phyloP scores from a whole-genome alignment of 2,888 invertebrate species.

The Julus scanicus region DNA sequence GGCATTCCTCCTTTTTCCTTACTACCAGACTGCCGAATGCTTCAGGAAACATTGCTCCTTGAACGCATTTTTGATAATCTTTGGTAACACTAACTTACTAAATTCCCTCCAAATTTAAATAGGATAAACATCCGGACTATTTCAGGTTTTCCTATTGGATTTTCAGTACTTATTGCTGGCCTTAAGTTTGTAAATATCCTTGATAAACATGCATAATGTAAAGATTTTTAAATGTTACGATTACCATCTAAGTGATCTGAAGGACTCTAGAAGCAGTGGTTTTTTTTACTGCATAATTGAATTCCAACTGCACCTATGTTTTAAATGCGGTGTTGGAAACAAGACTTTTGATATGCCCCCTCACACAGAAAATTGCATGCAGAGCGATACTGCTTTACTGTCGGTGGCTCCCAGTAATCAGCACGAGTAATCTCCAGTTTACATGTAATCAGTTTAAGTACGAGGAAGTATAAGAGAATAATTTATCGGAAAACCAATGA shows the following conservation, averaged over 20 bases:
- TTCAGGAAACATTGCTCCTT: too few relatives aligned
- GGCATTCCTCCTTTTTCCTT: neutral
- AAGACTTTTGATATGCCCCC: constrained; percentile 35
- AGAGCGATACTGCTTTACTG: constrained; percentile 5
- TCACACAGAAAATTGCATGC: neutral
- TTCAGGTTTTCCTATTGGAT: too few relatives aligned
- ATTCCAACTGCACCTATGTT: neutral
- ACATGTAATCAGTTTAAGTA: constrained; percentile 42
- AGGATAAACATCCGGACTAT: too few relatives aligned
- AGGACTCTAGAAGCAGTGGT: neutral
- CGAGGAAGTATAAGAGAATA: constrained; percentile 42
- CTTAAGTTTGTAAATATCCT: too few relatives aligned
- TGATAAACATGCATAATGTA: neutral
- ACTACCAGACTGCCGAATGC: neutral
- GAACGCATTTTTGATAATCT: too few relatives aligned
- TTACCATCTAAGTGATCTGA: neutral
- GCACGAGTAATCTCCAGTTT: constrained; percentile 42
- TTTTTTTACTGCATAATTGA: neutral
- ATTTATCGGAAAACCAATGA: constrained; percentile 42
- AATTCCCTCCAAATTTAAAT: too few relatives aligned
- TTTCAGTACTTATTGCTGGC: too few relatives aligned
- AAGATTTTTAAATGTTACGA: neutral
- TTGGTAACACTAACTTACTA: too few relatives aligned
- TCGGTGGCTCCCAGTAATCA: constrained; percentile 38
- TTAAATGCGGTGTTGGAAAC: constrained; percentile 8